Evolutionary conservation across 1,140 invertebrate genomes (phyloP), one percentile per base, ranked within the genome.

Genomic region (Odontomachus brunneus): DNA sequence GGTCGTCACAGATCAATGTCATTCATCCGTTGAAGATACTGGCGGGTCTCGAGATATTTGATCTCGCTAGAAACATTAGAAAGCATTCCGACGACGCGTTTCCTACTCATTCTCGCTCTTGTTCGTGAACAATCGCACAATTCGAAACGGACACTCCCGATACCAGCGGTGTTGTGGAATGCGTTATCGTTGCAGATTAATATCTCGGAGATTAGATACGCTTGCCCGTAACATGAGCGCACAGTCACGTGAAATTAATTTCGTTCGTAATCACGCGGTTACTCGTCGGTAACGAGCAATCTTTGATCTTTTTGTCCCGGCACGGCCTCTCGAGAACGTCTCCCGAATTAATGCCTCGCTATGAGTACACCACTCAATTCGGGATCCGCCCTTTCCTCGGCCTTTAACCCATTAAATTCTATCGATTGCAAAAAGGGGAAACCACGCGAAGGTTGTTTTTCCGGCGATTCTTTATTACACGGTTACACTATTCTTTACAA

Each of bases 151-250:
- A 69, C 17, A 19, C 9, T 72, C 9, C 14, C 17, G 9, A 14
- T 73, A 71, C 53, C 38, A 7, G 9, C 9, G 38, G 72, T 11
- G 38, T 15, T 53, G 0, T 26, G 44, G 38, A 51, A 26, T 63
- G 24, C 22, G 62, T 85, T 90, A 88, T 90, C 85, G 83, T 60
- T 12, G 26, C 53, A 82, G 86, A 82, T 89, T 90, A 87, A 62
- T 89, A 88, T 89, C 75, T 69, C 67, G 59, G 15, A 74, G 89
- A 90, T 89, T 88, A 90, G 87, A 90, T 90, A 85, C 55, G 80
- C 72, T 33, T 62, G 62, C 72, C 14, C 71, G 62, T n/a, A 51
- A 14, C 38, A 22, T 48, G 63, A 29, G 57, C 67, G 49, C 24
- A 24, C 74, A 78, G 49, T 49, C 65, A 63, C 67, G 26, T 80